Evolutionary conservation across 2,113 vertebrate species (phyloP).

Genomic region (Callipepla californica): DNA sequence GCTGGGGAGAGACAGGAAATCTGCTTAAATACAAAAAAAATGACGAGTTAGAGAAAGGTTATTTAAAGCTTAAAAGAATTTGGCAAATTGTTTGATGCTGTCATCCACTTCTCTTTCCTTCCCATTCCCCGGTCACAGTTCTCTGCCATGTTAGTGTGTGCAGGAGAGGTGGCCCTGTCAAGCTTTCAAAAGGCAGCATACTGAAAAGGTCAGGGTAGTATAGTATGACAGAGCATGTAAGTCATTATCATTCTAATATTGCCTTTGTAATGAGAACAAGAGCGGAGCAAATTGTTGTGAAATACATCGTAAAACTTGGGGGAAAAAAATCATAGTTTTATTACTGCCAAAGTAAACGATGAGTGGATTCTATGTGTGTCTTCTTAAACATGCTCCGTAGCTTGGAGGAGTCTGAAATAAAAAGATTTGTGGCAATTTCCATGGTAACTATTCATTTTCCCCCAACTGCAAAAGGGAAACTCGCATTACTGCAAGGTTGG

Average conservation of each 20-base stretch:
- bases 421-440: slow-evolving; percentile 58
- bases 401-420: slow-evolving; percentile 27
- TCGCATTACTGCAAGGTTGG: background rate
- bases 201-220: slow-evolving; percentile 79
- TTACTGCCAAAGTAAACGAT: slow-evolving; percentile 38
- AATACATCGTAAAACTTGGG: slow-evolving; percentile 58
- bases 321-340: slow-evolving; percentile 38
- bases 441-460: slow-evolving; percentile 32
- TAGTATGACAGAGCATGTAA: slow-evolving; percentile 76
- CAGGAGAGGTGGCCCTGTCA: slow-evolving; percentile 69
- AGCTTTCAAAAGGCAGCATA: slow-evolving; percentile 69
- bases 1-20: background rate
- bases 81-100: background rate
- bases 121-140: slow-evolving; percentile 25
- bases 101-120: background rate
- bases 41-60: background rate
- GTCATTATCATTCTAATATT: slow-evolving; percentile 76
- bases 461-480: background rate
- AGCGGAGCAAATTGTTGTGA: slow-evolving; percentile 74
- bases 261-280: slow-evolving; percentile 74
- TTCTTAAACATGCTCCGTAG: background rate
- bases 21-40: background rate
- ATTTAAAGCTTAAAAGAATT: slow-evolving; percentile 26
- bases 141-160: slow-evolving; percentile 32
- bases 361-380: slow-evolving; percentile 29